Evolutionary conservation across 2,113 vertebrate species (phyloP), one percentile per base, ranked within the genome.

Genomic region (Platycercus adscitus): DNA sequence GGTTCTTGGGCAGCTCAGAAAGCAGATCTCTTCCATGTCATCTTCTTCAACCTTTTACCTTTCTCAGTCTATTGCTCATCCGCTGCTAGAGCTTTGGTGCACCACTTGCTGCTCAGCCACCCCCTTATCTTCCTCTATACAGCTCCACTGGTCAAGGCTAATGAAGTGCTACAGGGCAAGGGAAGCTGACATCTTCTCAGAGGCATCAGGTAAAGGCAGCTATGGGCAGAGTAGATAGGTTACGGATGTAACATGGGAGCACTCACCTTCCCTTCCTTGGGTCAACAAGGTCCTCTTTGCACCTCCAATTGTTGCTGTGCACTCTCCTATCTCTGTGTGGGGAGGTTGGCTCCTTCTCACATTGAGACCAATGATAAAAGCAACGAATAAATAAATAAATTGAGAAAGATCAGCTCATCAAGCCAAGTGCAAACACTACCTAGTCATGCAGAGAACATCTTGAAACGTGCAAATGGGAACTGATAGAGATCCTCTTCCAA

Each of bases 401-500:
- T 90, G 76, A 86, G 86, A 93, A 93, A 93, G 76, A 96, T 77
- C 86, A 66, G 44, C 53, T 88, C 64, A 53, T 80, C 79, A 66
- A 37, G 61, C 60, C 49, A 82, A 72, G 71, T 20, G 33, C 60
- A 91, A 90, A 75, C 17, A 33, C n/a, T 52, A 26, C 33, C 28
- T 25, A 49, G n/a, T 66, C 76, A 93, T 66, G 64, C 79, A 78
- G 68, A 82, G 47, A 83, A 20, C 31, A 0, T 66, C 80, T 60
- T 66, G 68, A 28, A 88, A 81, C 0, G 0, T 73, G 71, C 72
- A 88, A 76, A 72, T 1, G 0, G 43, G 46, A 88, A n/a, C 49
- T 46, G 70, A 93, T 35, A 91, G 58, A 66, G 66, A 85, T 87
- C 46, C 60, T 79, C 31, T 75, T 93, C 76, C 77, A 90, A 81